Evolutionary conservation across 1,140 invertebrate species (phyloP), one percentile per base, ranked within the genome.

Genomic region (Globodera ellingtonae): DNA sequence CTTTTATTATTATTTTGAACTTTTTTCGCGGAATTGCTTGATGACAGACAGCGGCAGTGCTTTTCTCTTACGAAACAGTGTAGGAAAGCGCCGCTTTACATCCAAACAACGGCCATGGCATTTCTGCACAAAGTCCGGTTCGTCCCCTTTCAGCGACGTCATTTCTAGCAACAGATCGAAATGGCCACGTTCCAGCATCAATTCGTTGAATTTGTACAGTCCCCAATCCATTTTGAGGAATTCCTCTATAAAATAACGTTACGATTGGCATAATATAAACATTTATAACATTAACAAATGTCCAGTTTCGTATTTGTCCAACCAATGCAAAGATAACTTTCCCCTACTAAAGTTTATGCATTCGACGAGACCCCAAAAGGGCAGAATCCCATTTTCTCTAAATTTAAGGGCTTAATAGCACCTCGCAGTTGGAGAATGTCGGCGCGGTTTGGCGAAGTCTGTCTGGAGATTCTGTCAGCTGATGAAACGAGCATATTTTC

Each of bases 91-190:
- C 35, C 66, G 21, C 6, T 65, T 66, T 35, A 83, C n/a, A 18
- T 82, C 80, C 50, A 62, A 48, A 78, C 70, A 75, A 24, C 67
- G 5, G 15, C 18, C 6, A 66, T 73, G 48, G 48, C 80, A 76
- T 50, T 76, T 46, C 15, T 69, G 48, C n/a, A 82, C 81, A 75
- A 83, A 82, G 50, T 83, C 71, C 10, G 81, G 81, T 50, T 82
- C 81, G 47, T 76, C 44, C 4, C 69, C 65, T 18, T 66, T 83
- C 47, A 69, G 59, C 5, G 67, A 47, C 10, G 80, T 79, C 56
- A 81, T 48, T 21, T 82, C 81, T n/a, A 82, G 35, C 13, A 82
- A 18, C 44, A 82, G 48, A 46, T 82, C 67, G 70, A 74, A 82
- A 13, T 70, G 70, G 15, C 70, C 48, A n/a, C 82, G 48, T 70